Conservation (phyloP, 2,888 invertebrate species). For the Platynereis dumerilii region DNA sequence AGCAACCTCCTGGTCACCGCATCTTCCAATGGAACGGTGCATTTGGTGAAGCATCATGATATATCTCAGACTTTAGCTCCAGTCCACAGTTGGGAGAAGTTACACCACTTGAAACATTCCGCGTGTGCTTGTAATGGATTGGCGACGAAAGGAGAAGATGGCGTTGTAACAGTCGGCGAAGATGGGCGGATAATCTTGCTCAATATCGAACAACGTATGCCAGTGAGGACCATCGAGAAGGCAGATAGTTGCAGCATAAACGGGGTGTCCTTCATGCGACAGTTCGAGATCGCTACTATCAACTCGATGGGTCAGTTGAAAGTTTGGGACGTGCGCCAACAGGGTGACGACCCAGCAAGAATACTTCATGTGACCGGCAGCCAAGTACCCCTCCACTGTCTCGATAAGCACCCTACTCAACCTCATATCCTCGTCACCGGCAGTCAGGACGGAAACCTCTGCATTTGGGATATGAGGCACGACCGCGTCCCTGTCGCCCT, state of each 20-base stretch:
- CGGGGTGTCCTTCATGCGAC: constrained; percentile 78
- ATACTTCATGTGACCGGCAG: constrained; percentile 72
- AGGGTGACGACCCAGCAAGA: constrained; percentile 71
- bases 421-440: constrained; percentile 85
- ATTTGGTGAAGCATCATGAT: constrained; percentile 63
- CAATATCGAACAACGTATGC: constrained; percentile 66
- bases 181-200: constrained; percentile 76
- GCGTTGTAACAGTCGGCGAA: constrained; percentile 80
- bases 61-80: constrained; percentile 57
- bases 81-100: constrained; percentile 70
- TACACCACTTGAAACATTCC: constrained; percentile 70
- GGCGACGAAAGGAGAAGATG: constrained; percentile 77
- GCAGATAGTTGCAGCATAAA: constrained; percentile 84
- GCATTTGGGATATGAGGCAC: constrained; percentile 88
- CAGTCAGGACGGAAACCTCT: constrained; percentile 81
- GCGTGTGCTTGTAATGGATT: constrained; percentile 77
- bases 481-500: constrained; percentile 83
- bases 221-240: constrained; percentile 69
- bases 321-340: constrained; percentile 81
- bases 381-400: constrained; percentile 69
- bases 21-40: constrained; percentile 73
- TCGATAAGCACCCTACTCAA: constrained; percentile 86
- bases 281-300: constrained; percentile 79
- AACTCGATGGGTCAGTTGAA: constrained; percentile 90
- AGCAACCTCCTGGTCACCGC: constrained; percentile 71